Evolutionary conservation across 2,888 invertebrate genomes (phyloP), one percentile per base, ranked within the genome.

Genomic region (Lampropteryx suffumata): DNA sequence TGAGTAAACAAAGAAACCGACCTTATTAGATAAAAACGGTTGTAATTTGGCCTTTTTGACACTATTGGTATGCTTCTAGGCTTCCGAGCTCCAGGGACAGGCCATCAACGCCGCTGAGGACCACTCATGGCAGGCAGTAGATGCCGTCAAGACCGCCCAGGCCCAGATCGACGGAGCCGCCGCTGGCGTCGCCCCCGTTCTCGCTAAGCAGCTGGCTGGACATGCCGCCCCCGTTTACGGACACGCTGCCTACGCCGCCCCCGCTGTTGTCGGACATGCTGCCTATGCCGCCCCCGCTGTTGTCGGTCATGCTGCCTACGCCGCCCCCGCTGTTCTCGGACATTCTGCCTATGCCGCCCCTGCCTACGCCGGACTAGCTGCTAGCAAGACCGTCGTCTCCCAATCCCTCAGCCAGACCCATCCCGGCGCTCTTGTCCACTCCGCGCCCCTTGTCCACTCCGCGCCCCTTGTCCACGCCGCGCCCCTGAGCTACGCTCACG

Each of bases 91-190:
- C 67, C 87, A 87, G 41, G 89, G 87, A 47, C 84, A 76, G 61
- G 88, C 86, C 57, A 68, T 86, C 70, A 89, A 90, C 80, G 86
- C 89, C 63, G 90, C 88, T 46, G 87, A 82, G 56, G 87, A 86
- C 69, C 83, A 89, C 78, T 84, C 85, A 12, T 90, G 90, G 87
- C 86, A 86, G 61, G 82, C 84, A 29, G 77, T 88, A 28, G 89
- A 89, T 58, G 86, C 90, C 56, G 88, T 73, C 49, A 82, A 86
- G 76, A 89, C 89, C 72, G 80, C 69, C 1, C 77, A 85, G 64
- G 89, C 89, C 61, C 82, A 84, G 61, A 58, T 85, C 41, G 89
- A 90, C 69, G 89, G 89, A 48, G 86, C 86, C 62, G 85, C 89
- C 68, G 89, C 89, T 28, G 89, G 87, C 46, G 86, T 74, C 21